These are phyloP conservation scores for Loxodonta africana DNA, from an alignment of 2,113 vertebrate species.

Conservation along the genomic window DNA sequence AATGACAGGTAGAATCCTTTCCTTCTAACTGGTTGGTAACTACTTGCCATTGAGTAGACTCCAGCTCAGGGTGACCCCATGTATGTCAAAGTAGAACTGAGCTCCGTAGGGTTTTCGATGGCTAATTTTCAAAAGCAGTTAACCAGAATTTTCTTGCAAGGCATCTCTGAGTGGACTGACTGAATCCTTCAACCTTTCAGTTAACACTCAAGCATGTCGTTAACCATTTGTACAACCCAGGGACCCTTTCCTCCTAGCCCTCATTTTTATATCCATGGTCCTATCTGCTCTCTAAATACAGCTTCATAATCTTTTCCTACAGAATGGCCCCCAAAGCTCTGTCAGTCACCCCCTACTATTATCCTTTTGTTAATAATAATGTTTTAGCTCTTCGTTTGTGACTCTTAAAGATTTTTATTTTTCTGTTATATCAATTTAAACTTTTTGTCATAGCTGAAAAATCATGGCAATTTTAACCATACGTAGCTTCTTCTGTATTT, in stretches of 20 bases:
- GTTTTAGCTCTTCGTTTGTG: not conserved
- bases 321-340: not conserved
- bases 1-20: not conserved
- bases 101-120: not conserved
- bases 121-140: not conserved
- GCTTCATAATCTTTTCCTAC: not conserved
- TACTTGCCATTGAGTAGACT: not conserved
- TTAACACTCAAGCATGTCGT: not conserved
- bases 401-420: not conserved
- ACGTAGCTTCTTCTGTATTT: not conserved
- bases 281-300: not conserved
- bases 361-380: not conserved
- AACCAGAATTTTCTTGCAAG: not conserved
- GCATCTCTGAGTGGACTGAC: not conserved
- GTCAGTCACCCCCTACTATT: not conserved
- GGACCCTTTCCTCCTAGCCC: not conserved
- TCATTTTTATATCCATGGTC: not conserved
- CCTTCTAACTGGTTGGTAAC: not conserved
- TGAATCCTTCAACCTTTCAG: not conserved
- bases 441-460: not conserved
- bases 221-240: not conserved
- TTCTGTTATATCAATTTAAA: not conserved
- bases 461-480: not conserved
- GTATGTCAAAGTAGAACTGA: not conserved
- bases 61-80: not conserved